A percentile compares a stretch with the other conserved stretches of the same genome.
phyloP scores from a whole-genome alignment of 2,888 invertebrate genomes.

The Mimachlamys varia region DNA sequence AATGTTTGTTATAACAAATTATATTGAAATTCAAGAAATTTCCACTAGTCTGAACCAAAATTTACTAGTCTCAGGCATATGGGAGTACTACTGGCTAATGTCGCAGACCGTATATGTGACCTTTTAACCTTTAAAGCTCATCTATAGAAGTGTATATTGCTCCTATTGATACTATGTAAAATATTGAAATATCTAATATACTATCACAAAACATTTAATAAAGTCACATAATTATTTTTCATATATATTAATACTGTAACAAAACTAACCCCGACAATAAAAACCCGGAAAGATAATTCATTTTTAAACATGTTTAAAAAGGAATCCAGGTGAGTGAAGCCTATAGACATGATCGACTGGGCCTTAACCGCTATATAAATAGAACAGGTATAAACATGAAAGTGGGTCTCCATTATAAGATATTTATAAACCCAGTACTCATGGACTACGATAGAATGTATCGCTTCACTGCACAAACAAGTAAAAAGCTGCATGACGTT shows the following conservation, averaged over 20 bases:
- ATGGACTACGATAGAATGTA: conserved; percentile 8
- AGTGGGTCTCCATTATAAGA: not conserved
- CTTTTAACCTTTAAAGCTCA: no score
- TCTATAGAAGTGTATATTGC: not conserved
- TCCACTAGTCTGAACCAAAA: no score
- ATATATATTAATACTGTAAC: no score
- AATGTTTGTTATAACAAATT: no score
- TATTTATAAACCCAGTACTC: not conserved
- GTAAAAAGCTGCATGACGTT: not conserved
- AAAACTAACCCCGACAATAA: no score
- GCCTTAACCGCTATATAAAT: not conserved
- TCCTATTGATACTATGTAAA: not conserved
- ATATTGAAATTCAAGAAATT: no score
- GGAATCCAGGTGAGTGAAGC: not conserved
- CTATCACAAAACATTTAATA: no score
- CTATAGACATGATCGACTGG: not conserved
- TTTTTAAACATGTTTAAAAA: not conserved
- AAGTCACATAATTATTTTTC: no score
- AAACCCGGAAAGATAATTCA: not conserved
- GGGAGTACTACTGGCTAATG: no score
- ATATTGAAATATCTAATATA: no score
- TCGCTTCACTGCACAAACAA: not conserved
- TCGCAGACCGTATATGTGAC: no score
- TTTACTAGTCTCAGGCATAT: no score
- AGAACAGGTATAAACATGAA: not conserved